These are phyloP conservation scores for Stenopsyche tienmushanensis DNA, from an alignment of 1,140 invertebrate genomes.

Conservation along the genomic window DNA sequence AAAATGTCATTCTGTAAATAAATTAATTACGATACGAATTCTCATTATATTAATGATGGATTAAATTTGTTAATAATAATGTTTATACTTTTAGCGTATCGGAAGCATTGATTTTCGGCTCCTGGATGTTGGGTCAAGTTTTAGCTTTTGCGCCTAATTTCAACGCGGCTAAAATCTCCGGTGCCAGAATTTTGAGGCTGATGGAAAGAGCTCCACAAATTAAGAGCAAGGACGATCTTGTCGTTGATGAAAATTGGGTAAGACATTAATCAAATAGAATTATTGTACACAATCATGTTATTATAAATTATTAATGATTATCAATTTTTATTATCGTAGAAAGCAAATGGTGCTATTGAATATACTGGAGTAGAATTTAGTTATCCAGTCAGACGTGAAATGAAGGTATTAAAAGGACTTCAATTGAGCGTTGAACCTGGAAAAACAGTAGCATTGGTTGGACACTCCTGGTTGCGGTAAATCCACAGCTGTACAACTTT, in stretches of 20 bases:
- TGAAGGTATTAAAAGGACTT: constrained; percentile 67
- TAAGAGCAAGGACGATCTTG: constrained; percentile 48
- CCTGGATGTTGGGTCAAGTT: constrained; percentile 83
- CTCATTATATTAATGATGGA: neutral
- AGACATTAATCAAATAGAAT: no score
- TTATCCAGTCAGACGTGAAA: constrained; percentile 72
- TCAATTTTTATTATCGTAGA: constrained; percentile 42
- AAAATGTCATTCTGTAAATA: constrained; percentile 72
- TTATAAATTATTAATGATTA: neutral
- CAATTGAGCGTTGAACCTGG: constrained; percentile 72
- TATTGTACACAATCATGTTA: no score
- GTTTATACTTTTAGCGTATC: constrained; percentile 63
- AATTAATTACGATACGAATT: neutral
- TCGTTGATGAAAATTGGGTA: constrained; percentile 54
- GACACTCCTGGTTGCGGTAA: constrained; percentile 80
- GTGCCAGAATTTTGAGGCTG: constrained; percentile 68
- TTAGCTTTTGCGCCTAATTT: constrained; percentile 86
- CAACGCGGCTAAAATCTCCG: constrained; percentile 78
- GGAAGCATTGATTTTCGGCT: constrained; percentile 82
- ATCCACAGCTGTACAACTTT: constrained; percentile 75
- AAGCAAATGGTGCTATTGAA: constrained; percentile 61
- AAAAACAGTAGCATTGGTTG: constrained; percentile 80
- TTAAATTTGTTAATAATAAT: neutral
- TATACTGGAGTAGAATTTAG: constrained; percentile 70
- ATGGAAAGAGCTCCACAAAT: constrained; percentile 61